Conservation (phyloP, 2,888 invertebrate species). For the Nemotelus pantherinus region DNA sequence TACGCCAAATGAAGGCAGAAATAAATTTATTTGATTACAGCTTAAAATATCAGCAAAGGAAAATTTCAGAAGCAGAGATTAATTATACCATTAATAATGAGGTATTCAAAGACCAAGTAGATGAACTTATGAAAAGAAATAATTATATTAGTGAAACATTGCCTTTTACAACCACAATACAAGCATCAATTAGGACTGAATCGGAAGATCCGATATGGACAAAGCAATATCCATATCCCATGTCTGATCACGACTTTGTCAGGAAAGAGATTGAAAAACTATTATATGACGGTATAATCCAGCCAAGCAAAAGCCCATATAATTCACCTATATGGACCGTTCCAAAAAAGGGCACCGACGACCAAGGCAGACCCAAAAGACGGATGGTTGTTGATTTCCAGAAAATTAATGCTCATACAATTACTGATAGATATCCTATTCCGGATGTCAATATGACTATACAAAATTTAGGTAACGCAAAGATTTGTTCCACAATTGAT, state of each 20-base stretch:
- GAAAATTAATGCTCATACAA: conserved; percentile 9
- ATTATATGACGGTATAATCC: background rate
- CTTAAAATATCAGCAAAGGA: background rate
- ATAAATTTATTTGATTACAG: background rate
- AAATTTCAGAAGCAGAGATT: background rate
- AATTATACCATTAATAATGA: conserved; percentile 9
- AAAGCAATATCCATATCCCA: conserved; percentile 17
- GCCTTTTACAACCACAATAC: no score
- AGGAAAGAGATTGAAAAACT: conserved; percentile 13
- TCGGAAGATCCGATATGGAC: background rate
- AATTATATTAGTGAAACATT: background rate
- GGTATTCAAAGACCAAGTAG: background rate
- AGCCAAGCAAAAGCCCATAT: conserved; percentile 1
- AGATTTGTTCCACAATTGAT: no score
- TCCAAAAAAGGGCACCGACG: conserved; percentile 12
- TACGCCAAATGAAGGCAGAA: background rate
- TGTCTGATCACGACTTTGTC: conserved; percentile 8
- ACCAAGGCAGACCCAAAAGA: background rate
- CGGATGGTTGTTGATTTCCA: background rate
- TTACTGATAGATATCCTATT: conserved; percentile 16
- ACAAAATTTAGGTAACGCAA: background rate
- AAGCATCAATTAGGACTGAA: conserved; percentile 1
- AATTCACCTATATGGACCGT: conserved; percentile 18
- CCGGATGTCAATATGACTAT: conserved; percentile 22
- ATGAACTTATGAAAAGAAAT: background rate